Evolutionary conservation across 2,888 invertebrate genomes (phyloP).

Genomic region (Entomobrya multifasciata): DNA sequence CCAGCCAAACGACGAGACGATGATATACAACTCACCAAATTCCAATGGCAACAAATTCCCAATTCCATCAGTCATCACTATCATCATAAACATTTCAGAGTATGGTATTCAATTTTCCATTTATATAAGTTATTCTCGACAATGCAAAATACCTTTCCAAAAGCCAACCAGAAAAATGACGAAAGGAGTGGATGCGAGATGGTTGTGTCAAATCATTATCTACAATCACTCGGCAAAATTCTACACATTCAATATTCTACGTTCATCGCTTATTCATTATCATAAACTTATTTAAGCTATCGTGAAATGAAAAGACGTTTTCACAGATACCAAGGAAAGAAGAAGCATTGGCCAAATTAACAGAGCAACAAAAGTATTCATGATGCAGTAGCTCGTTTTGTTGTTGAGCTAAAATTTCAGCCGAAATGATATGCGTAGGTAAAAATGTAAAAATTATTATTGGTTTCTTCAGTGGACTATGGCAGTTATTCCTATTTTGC

Average conservation of each 20-base stretch:
- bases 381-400: too few species aligned
- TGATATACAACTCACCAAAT: not conserved
- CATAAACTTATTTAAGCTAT: too few species aligned
- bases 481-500: not conserved
- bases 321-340: too few species aligned
- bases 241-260: not conserved
- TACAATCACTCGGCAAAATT: slow-evolving; percentile 1
- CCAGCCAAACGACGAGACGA: not conserved
- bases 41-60: not conserved
- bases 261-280: too few species aligned
- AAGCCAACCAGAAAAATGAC: not conserved
- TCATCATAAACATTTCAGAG: not conserved
- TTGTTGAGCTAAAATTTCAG: too few species aligned
- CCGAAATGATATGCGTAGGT: not conserved
- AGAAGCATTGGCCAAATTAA: too few species aligned
- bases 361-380: too few species aligned
- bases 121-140: slow-evolving; percentile 22
- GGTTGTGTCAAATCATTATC: slow-evolving; percentile 17
- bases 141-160: not conserved
- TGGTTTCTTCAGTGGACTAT: not conserved
- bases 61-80: slow-evolving; percentile 23
- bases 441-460: too few species aligned
- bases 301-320: too few species aligned
- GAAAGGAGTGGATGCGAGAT: not conserved
- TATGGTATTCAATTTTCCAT: slow-evolving; percentile 20